Evolutionary conservation across 1,140 invertebrate genomes (phyloP).

Genomic region (Drosophila santomea): DNA sequence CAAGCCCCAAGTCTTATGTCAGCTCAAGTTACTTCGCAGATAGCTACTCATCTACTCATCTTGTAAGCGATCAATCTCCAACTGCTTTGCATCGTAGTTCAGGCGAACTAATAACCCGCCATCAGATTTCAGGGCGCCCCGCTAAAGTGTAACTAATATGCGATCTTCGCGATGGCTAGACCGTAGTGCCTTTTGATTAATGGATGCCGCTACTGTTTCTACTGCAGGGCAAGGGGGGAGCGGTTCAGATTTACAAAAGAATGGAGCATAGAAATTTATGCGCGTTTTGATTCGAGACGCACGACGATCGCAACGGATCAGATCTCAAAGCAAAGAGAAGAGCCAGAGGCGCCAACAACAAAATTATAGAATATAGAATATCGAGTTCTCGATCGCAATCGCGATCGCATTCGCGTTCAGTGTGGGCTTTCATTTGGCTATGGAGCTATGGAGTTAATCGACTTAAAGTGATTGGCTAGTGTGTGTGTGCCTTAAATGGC

Average conservation of each 20-base stretch:
- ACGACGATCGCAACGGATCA: conserved; percentile 37
- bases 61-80: conserved; percentile 42
- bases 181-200: conserved; percentile 73
- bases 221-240: neutral
- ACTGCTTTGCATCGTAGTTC: conserved; percentile 54
- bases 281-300: conserved; percentile 66
- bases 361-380: conserved; percentile 57
- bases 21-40: conserved; percentile 13
- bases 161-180: conserved; percentile 27
- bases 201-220: conserved; percentile 73
- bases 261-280: conserved; percentile 66
- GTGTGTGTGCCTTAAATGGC: conserved; percentile 42
- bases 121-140: conserved; percentile 30
- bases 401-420: conserved; percentile 12
- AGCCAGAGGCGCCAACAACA: conserved; percentile 46
- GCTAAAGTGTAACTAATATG: conserved; percentile 76
- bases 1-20: conserved; percentile 22
- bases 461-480: conserved; percentile 55
- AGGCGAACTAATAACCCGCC: conserved; percentile 48
- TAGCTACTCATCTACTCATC: conserved; percentile 32
- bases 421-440: conserved; percentile 27
- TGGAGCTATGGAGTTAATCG: conserved; percentile 51
- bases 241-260: conserved; percentile 28
- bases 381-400: conserved; percentile 26
- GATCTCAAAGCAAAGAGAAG: conserved; percentile 14